Evolutionary conservation across 2,888 invertebrate genomes (phyloP).

Genomic region (Metacarcinus magister): DNA sequence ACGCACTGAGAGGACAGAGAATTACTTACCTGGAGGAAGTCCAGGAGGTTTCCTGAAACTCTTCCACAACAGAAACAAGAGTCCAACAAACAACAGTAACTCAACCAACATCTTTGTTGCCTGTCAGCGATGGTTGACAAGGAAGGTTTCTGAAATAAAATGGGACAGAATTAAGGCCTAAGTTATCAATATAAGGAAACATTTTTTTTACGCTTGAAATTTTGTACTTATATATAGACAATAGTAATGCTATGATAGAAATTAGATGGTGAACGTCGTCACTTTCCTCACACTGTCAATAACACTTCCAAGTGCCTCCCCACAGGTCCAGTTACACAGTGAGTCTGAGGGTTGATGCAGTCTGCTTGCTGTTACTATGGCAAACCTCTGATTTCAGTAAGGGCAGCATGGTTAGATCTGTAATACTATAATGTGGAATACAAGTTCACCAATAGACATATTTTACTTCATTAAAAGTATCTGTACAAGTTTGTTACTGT

Average conservation of each 20-base stretch:
- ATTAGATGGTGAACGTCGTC: too few relatives aligned
- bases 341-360: too few relatives aligned
- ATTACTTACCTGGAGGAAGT: neutral
- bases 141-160: neutral
- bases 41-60: neutral
- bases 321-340: too few relatives aligned
- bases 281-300: too few relatives aligned
- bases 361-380: too few relatives aligned
- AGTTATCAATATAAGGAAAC: neutral
- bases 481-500: too few relatives aligned
- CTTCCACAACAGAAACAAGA: constrained; percentile 7
- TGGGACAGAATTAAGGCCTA: neutral
- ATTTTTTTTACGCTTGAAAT: neutral
- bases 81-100: neutral
- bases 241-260: neutral
- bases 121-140: neutral
- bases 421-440: too few relatives aligned
- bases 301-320: too few relatives aligned
- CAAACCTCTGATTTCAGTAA: too few relatives aligned
- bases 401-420: too few relatives aligned
- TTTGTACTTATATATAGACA: neutral
- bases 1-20: neutral
- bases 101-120: neutral
- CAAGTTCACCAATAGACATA: too few relatives aligned
- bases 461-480: too few relatives aligned